Conservation (phyloP, 2,888 invertebrate species). For the Odontothrips loti region DNA sequence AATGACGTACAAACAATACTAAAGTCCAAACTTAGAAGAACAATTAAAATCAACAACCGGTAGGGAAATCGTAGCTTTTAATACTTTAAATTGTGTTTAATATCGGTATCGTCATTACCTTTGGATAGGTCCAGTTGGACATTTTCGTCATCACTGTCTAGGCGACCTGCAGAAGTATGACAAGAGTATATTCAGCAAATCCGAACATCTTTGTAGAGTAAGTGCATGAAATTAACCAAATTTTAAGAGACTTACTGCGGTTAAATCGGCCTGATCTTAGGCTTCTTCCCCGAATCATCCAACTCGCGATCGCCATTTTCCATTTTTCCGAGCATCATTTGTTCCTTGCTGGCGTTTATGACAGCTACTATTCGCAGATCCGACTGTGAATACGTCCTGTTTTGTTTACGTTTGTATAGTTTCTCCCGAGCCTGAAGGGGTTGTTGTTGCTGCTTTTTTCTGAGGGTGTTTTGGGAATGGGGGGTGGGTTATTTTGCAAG, state of each 20-base stretch:
- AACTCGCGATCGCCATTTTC: slow-evolving; percentile 54
- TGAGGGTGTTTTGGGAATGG: not conserved
- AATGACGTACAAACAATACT: slow-evolving; percentile 41
- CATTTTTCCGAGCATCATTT: slow-evolving; percentile 27
- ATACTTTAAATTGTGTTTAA: not conserved
- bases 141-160: slow-evolving; percentile 59
- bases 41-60: not conserved
- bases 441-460: not conserved
- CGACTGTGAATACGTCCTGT: not conserved
- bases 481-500: not conserved
- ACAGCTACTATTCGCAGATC: not conserved
- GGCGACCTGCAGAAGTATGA: slow-evolving; percentile 44
- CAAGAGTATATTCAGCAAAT: slow-evolving; percentile 35
- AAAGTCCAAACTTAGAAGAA: not conserved
- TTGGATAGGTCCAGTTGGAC: slow-evolving; percentile 53
- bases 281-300: slow-evolving; percentile 52
- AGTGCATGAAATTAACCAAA: slow-evolving; percentile 32
- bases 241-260: slow-evolving; percentile 48
- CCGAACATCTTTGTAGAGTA: slow-evolving; percentile 33
- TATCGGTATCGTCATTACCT: slow-evolving; percentile 45
- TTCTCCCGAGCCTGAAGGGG: not conserved
- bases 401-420: slow-evolving; percentile 17
- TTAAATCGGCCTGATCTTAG: slow-evolving; percentile 48
- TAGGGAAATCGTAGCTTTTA: not conserved
- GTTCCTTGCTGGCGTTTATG: not conserved